Evolutionary conservation across 1,140 invertebrate species (phyloP), one percentile per base, ranked within the genome.

Genomic region (Radopholus similis): DNA sequence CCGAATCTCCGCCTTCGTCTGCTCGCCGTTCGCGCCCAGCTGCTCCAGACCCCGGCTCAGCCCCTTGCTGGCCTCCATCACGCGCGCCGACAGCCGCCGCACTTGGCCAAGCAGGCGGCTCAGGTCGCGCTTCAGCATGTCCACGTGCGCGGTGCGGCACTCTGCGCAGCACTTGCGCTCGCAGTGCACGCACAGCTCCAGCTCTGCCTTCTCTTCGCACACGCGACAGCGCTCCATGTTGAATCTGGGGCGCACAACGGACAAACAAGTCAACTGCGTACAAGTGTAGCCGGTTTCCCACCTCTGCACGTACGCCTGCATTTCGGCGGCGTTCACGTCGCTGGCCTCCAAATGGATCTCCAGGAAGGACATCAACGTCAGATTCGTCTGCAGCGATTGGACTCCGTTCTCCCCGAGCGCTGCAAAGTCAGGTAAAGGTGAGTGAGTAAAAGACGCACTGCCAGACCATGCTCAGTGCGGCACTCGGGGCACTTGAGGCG

Each of bases 401-500:
- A 95, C 90, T 18, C 30, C 30, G 32, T 40, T 35, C 34, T 93
- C 93, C 66, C 95, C 91, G 84, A 93, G 95, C 42, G 94, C 93
- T 78, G 44, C 62, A 28, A 66, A 37, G 28, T 13, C 15, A 65
- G 13, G 8, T 66, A n/a, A 34, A 37, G 40, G 18, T n/a, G 11
- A 64, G n/a, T 18, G 28, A 28, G 28, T 32, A 21, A 13, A n/a
- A 3, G 26, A 21, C 1, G 8, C 8, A 97, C 93, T 65, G 92
- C 87, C 86, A 97, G 93, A 86, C 97, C 94, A 55, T 93, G 91
- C 63, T 62, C 58, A 42, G 11, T 26, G n/a, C 95, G 88, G 83
- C 95, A 98, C 89, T 98, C 95, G 79, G 95, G 95, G 87, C 95
- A 98, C 87, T 96, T 95, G 44, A 98, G 88, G 93, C 92, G 86